Evolutionary conservation across 2,797 vertebrate species (phyloP), one percentile per base, ranked within the genome.

Genomic region (Tokudaia muenninki): DNA sequence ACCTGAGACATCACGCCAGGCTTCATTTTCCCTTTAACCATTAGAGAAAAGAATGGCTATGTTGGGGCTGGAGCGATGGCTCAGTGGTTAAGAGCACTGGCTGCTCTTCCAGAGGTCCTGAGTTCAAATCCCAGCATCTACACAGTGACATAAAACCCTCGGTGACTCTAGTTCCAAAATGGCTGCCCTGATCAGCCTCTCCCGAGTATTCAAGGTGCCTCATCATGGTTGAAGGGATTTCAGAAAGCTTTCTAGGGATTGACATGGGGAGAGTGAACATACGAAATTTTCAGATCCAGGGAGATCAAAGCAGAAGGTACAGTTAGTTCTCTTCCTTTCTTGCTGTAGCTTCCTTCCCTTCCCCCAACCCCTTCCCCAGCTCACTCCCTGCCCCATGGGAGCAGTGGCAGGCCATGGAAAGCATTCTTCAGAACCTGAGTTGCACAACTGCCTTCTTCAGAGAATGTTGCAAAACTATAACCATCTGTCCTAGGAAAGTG

Each of bases 361-460:
- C 6, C 21, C 44, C 31, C 44, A 47, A 17, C 1, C 14, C 14
- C 63, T 59, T 12, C 61, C 11, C 4, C 17, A 52, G 19, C 29
- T 22, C 2, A 9, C 61, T 6, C 34, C 2, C 44, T 1, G 10
- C 31, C 57, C 72, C 52, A 5, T 31, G n/a, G n/a, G 87, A 65
- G 70, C 50, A 55, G 59, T 2, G 31, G 0, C 63, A 61, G 90
- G 92, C 91, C 37, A 59, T 52, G 41, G 55, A 67, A 11, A 87
- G 14, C 44, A 34, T 4, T 47, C 89, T 37, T 96, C 80, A 37
- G 22, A 93, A 81, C 50, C 86, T 41, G 83, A 90, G 77, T 63
- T 93, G 92, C 93, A 95, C 91, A 87, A 87, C n/a, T 37, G 88
- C 17, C 83, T 89, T 93, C 89, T 82, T 92, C 81, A 92, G 87